phyloP scores from a whole-genome alignment of 2,113 vertebrate genomes.

The Nycticryphes semicollaris region DNA sequence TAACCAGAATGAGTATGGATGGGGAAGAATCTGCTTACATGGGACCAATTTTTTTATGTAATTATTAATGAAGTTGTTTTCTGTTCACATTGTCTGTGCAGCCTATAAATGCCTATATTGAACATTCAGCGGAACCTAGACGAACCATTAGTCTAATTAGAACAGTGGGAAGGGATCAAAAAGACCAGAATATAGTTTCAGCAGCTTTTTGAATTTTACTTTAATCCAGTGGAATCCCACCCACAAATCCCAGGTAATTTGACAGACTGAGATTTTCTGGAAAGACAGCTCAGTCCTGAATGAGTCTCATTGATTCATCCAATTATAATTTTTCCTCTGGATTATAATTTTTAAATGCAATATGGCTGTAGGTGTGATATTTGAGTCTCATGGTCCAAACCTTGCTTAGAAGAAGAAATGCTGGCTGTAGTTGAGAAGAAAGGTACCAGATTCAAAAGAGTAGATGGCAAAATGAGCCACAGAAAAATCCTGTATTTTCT shows the following conservation, averaged over 20 bases:
- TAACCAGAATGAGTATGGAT: background rate
- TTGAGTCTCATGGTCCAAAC: background rate
- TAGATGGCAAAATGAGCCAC: background rate
- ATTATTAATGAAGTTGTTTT: conserved; percentile 58
- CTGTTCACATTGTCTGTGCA: background rate
- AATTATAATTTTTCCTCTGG: background rate
- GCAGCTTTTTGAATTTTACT: conserved; percentile 21
- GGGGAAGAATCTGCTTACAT: background rate
- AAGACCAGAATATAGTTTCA: background rate
- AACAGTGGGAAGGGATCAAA: background rate
- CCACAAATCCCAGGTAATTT: background rate
- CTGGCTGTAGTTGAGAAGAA: background rate
- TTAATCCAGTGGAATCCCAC: background rate
- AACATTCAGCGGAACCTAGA: conserved; percentile 14
- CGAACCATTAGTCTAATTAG: conserved; percentile 21
- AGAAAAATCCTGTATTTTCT: background rate
- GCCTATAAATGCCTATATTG: background rate
- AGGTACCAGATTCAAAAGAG: background rate
- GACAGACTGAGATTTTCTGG: background rate
- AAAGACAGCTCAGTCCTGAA: background rate
- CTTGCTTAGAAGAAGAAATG: background rate
- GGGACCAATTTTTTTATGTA: conserved; percentile 23
- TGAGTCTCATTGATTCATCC: background rate
- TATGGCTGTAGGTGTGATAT: background rate
- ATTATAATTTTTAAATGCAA: background rate